phyloP scores from a whole-genome alignment of 23 tunicate genomes.

The Halocynthia roretzi region DNA sequence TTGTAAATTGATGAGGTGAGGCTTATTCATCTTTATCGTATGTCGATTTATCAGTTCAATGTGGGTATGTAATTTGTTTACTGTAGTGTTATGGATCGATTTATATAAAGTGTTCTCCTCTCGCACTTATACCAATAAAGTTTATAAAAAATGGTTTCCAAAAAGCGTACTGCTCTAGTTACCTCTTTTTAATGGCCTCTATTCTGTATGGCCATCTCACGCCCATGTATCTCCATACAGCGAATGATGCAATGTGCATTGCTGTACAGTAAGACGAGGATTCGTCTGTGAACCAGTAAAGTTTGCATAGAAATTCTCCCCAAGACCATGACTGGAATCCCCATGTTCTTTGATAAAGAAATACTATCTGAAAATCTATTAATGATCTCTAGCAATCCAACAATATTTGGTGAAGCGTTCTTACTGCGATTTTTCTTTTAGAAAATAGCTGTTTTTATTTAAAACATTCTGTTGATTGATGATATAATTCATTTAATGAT shows the following conservation, averaged over 20 bases:
- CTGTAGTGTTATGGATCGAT: no score
- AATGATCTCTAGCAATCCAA: neutral
- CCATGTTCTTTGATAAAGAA: conserved; percentile 28
- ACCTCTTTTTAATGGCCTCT: conserved; percentile 25
- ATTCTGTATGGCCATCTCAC: conserved; percentile 35
- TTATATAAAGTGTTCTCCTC: no score
- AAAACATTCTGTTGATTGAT: neutral
- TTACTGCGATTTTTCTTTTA: neutral
- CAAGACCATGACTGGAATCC: conserved; percentile 41
- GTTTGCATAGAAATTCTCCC: conserved; percentile 54
- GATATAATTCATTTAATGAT: neutral
- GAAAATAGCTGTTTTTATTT: neutral
- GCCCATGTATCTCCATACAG: conserved; percentile 43
- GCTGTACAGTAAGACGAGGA: conserved; percentile 52
- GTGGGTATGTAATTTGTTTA: no score
- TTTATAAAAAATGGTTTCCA: no score
- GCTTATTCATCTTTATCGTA: no score
- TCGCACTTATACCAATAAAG: no score
- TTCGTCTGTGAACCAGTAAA: conserved; percentile 47
- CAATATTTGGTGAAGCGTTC: neutral
- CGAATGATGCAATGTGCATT: conserved; percentile 47
- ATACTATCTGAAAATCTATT: no score
- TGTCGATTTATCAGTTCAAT: no score
- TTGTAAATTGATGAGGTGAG: no score
- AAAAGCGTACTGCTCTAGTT: neutral